Evolutionary conservation across 1,140 invertebrate species (phyloP), one percentile per base, ranked within the genome.

Genomic region (Teleogryllus occipitalis): DNA sequence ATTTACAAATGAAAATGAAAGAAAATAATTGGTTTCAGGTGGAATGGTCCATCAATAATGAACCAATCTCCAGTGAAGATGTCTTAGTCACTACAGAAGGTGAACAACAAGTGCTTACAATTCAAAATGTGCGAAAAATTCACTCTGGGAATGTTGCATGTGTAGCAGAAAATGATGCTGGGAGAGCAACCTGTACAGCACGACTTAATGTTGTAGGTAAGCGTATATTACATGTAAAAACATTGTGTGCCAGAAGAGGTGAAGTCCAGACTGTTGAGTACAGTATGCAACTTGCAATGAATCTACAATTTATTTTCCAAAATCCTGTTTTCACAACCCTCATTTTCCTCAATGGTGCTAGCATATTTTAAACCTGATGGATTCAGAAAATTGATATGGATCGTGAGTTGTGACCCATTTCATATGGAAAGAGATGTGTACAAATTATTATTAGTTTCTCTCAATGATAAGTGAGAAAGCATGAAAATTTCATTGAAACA

Each of bases 101-200:
- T 0, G 90, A 93, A 83, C 87, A 89, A 22, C 91, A 95, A 84
- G 89, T 92, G 22, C 84, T 96, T 54, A 89, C 89, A 80, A 90
- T 94, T 79, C 89, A 90, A 49, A 86, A 89, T 82, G 84, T 88
- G 10, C 86, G 84, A 74, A 87, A 89, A 83, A 88, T 90, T 82
- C 88, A 90, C 75, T 86, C 87, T 54, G 94, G 94, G 72, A 90
- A 89, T 79, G 89, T 94, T 79, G 90, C 92, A 48, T 93, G 92
- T 82, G 87, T 93, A 22, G 93, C 93, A 8, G 93, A 94, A 85
- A 95, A 94, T 83, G 87, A 91, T 81, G 90, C 88, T 48, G 94
- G 93, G 74, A 93, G 91, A 85, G 90, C 92, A 0, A 89, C 89
- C 75, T 93, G 92, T 82, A 87, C 87, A 27, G 91, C 92, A 27